A percentile compares a stretch with the other conserved stretches of the same genome.
Evolutionary conservation across 2,888 invertebrate species (phyloP).

Genomic region (Rhagonycha lutea): DNA sequence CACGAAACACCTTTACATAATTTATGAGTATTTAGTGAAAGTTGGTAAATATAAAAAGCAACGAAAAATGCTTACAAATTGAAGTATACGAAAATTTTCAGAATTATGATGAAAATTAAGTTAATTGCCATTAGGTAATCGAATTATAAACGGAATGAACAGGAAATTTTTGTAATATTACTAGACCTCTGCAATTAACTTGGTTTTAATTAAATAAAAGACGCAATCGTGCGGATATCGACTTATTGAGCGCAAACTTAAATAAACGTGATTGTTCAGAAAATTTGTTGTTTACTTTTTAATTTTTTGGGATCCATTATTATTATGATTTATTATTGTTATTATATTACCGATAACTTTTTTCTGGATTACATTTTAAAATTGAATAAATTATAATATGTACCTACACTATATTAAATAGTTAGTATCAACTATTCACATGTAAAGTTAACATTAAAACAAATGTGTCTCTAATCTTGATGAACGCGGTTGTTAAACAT

Average conservation of each 20-base stretch:
- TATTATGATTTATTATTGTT: too few relatives aligned
- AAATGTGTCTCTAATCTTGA: not conserved
- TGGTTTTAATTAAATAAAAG: not conserved
- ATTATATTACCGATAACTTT: too few relatives aligned
- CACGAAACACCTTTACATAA: not conserved
- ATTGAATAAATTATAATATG: not conserved
- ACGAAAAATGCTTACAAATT: not conserved
- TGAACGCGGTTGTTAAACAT: not conserved
- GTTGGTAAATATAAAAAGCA: not conserved
- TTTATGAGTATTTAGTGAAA: not conserved
- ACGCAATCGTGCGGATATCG: not conserved
- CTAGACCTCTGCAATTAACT: not conserved
- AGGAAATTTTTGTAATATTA: not conserved
- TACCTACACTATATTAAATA: not conserved
- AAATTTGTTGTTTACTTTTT: too few relatives aligned
- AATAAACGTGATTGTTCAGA: too few relatives aligned
- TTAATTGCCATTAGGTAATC: not conserved
- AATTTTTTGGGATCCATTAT: too few relatives aligned
- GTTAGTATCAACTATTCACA: not conserved
- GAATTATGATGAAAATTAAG: not conserved
- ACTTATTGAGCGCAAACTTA: not conserved
- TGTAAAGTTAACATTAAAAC: not conserved
- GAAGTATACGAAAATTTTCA: not conserved
- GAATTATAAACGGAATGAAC: not conserved
- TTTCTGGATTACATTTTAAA: not conserved